Percentiles rank a stretch among this genome's conserved stretches.
These are phyloP conservation scores for Sebastes melanostomus DNA, from an alignment of 2,797 vertebrate genomes.

Conservation along the genomic window DNA sequence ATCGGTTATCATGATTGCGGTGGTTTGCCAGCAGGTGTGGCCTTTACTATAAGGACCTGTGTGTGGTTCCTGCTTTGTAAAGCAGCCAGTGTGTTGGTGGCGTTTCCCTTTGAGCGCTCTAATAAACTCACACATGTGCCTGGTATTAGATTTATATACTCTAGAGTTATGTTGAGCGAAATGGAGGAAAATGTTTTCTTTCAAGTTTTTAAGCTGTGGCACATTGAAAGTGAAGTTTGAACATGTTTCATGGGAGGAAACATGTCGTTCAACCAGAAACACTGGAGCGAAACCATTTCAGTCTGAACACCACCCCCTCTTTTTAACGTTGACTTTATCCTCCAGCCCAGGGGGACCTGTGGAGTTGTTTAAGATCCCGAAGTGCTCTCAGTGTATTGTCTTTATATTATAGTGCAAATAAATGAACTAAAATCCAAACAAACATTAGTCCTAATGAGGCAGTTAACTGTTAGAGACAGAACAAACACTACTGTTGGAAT, in stretches of 20 bases:
- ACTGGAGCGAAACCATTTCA: not conserved
- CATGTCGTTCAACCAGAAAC: conserved; percentile 12
- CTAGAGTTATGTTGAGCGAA: not conserved
- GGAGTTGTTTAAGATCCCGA: conserved; percentile 1
- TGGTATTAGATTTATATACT: not conserved
- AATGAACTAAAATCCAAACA: conserved; percentile 36
- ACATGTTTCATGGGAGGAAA: conserved; percentile 7
- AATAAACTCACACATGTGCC: conserved; percentile 7
- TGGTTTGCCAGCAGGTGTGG: conserved; percentile 20
- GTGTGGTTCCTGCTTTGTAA: conserved; percentile 16
- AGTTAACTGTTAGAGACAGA: conserved; percentile 4
- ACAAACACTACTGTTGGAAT: conserved; percentile 14
- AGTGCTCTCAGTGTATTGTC: conserved; percentile 7
- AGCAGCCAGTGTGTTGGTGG: not conserved
- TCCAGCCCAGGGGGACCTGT: not conserved
- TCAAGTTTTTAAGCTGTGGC: not conserved
- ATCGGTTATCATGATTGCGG: not conserved
- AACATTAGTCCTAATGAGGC: conserved; percentile 36
- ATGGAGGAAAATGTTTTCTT: not conserved
- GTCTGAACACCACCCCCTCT: not conserved
- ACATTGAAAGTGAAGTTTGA: not conserved
- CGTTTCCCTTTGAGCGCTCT: not conserved
- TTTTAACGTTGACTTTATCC: conserved; percentile 18
- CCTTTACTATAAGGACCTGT: not conserved
- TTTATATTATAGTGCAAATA: conserved; percentile 34